A percentile compares a stretch with the other conserved stretches of the same genome.
These are phyloP conservation scores for Pungitius pungitius DNA, from an alignment of 2,113 vertebrate genomes.

Conservation along the genomic window DNA sequence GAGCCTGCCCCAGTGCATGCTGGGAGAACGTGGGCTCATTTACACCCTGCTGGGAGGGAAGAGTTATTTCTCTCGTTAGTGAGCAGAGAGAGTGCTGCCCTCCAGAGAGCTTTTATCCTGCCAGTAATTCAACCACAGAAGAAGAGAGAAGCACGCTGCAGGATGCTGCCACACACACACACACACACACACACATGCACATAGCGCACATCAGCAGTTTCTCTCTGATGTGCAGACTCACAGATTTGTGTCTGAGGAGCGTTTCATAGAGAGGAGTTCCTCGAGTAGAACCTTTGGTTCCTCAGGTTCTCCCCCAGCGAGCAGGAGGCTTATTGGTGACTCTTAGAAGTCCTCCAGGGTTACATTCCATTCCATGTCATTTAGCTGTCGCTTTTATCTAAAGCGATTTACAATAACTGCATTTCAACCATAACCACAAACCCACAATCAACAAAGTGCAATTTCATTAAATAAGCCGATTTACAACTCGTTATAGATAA, in stretches of 20 bases:
- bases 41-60: constrained; percentile 38
- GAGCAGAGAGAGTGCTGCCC: constrained; percentile 44
- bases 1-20: constrained; percentile 36
- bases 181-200: constrained; percentile 30
- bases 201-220: constrained; percentile 18
- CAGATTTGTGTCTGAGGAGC: not conserved
- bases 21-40: constrained; percentile 53
- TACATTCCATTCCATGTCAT: too few species aligned
- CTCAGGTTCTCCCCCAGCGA: not conserved
- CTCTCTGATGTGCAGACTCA: too few species aligned
- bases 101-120: constrained; percentile 55
- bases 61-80: constrained; percentile 61
- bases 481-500: too few species aligned
- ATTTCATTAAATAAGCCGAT: too few species aligned
- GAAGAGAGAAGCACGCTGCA: constrained; percentile 31
- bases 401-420: too few species aligned
- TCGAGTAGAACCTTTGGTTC: not conserved
- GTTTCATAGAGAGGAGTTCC: not conserved
- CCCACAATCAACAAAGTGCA: too few species aligned
- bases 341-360: too few species aligned
- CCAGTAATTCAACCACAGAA: constrained; percentile 62
- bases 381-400: too few species aligned
- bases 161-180: too few species aligned
- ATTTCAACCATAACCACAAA: too few species aligned
- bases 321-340: not conserved